phyloP scores from a whole-genome alignment of 2,888 invertebrate species.

The Lissonota sp. region DNA sequence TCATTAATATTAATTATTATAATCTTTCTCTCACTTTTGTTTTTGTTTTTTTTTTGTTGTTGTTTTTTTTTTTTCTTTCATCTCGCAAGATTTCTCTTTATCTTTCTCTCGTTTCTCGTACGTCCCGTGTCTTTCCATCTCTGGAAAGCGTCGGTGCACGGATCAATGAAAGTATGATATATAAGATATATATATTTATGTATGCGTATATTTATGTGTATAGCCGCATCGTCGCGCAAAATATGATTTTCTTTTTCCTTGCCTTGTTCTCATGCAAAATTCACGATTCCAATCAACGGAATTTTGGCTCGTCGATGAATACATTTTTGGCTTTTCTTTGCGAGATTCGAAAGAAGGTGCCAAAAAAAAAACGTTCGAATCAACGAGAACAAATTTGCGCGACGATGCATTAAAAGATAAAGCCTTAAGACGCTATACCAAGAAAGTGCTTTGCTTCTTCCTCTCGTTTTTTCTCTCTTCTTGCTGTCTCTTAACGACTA shows the following conservation, averaged over 20 bases:
- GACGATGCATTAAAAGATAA: conserved; percentile 59
- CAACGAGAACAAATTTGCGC: conserved; percentile 45
- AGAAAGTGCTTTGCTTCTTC: conserved; percentile 59
- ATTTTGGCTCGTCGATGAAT: background rate
- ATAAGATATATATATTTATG: conserved; percentile 34
- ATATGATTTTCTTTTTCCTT: conserved; percentile 9
- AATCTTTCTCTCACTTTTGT: conserved; percentile 51
- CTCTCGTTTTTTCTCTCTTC: conserved; percentile 31
- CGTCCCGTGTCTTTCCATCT: conserved; percentile 7
- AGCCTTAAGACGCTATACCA: conserved; percentile 65
- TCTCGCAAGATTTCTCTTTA: conserved; percentile 46
- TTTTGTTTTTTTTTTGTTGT: conserved; percentile 29
- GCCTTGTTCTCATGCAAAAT: background rate
- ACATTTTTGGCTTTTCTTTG: background rate
- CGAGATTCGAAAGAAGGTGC: conserved; percentile 13
- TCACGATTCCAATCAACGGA: background rate
- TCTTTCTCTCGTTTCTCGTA: conserved; percentile 27
- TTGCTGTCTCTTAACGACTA: conserved; percentile 49
- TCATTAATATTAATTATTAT: conserved; percentile 51
- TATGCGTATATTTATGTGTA: conserved; percentile 23
- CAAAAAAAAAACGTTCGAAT: conserved; percentile 22
- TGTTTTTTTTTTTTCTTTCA: conserved; percentile 2
- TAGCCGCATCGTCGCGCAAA: conserved; percentile 35
- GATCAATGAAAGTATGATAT: conserved; percentile 67
- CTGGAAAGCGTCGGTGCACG: conserved; percentile 38